phyloP scores from a whole-genome alignment of 2,888 invertebrate genomes.

The Drosophila gaucha region DNA sequence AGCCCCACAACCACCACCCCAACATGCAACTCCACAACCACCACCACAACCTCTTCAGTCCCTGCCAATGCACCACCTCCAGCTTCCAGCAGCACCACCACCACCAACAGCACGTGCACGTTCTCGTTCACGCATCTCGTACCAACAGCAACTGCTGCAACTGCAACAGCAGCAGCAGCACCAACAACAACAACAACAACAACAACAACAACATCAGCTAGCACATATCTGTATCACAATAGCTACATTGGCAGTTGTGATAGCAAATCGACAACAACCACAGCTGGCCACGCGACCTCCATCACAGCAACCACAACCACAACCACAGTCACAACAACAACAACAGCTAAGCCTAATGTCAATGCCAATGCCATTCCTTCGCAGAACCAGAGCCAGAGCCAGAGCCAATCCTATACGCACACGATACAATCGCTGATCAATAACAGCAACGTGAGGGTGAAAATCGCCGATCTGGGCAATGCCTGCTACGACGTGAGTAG shows the following conservation, averaged over 20 bases:
- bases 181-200: slow-evolving; percentile 17
- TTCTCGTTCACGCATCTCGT: slow-evolving; percentile 63
- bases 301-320: slow-evolving; percentile 22
- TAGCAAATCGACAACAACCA: slow-evolving; percentile 23
- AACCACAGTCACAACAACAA: slow-evolving; percentile 46
- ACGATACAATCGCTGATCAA: slow-evolving; percentile 84
- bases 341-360: slow-evolving; percentile 71
- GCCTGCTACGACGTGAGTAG: slow-evolving; percentile 90
- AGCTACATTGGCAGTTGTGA: slow-evolving; percentile 43
- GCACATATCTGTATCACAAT: slow-evolving; percentile 47
- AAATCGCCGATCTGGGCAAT: slow-evolving; percentile 94
- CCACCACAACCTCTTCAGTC: slow-evolving; percentile 29
- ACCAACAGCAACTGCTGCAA: slow-evolving; percentile 36
- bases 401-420: slow-evolving; percentile 81
- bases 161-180: slow-evolving; percentile 12
- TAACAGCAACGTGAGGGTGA: slow-evolving; percentile 88
- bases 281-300: slow-evolving; percentile 27
- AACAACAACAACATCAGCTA: slow-evolving; percentile 25
- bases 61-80: slow-evolving; percentile 49
- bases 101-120: slow-evolving; percentile 63
- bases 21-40: slow-evolving; percentile 17
- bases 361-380: slow-evolving; percentile 82
- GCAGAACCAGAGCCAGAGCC: slow-evolving; percentile 81
- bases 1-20: slow-evolving; percentile 18
- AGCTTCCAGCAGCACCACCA: slow-evolving; percentile 52